These are phyloP conservation scores for Petromus typicus DNA, from an alignment of 2,113 vertebrate genomes.

Conservation along the genomic window DNA sequence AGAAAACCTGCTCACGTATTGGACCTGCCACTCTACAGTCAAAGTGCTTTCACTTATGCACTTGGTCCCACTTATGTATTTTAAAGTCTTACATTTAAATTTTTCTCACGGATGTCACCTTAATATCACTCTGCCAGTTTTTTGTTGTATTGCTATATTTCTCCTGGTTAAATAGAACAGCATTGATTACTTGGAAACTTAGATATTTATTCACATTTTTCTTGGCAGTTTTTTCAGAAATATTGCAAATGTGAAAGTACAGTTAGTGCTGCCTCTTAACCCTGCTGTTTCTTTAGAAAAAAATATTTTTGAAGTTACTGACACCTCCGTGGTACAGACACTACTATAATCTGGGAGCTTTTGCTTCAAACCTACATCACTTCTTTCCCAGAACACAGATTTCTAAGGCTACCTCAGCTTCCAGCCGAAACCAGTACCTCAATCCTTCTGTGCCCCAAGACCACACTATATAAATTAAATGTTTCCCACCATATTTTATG, in stretches of 20 bases:
- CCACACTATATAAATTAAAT: not conserved
- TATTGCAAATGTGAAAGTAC: not conserved
- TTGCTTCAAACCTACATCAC: not conserved
- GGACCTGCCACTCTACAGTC: not conserved
- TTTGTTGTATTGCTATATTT: not conserved
- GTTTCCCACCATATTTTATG: not conserved
- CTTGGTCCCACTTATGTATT: not conserved
- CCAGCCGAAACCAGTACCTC: not conserved
- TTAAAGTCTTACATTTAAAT: not conserved
- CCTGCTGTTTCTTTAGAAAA: not conserved
- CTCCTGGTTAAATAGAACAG: not conserved
- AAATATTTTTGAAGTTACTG: not conserved
- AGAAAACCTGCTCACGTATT: not conserved
- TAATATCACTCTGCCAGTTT: not conserved
- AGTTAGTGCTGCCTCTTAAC: not conserved
- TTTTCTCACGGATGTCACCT: not conserved
- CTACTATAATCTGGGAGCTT: not conserved
- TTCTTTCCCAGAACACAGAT: not conserved
- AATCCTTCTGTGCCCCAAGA: not conserved
- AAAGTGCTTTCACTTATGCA: not conserved
- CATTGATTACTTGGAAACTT: not conserved
- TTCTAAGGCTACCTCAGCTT: not conserved
- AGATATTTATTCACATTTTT: not conserved
- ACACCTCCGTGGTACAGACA: not conserved
- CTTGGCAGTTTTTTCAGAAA: not conserved